Conservation (phyloP, 2,797 vertebrate genomes). For the Tympanoctomys barrerae region DNA sequence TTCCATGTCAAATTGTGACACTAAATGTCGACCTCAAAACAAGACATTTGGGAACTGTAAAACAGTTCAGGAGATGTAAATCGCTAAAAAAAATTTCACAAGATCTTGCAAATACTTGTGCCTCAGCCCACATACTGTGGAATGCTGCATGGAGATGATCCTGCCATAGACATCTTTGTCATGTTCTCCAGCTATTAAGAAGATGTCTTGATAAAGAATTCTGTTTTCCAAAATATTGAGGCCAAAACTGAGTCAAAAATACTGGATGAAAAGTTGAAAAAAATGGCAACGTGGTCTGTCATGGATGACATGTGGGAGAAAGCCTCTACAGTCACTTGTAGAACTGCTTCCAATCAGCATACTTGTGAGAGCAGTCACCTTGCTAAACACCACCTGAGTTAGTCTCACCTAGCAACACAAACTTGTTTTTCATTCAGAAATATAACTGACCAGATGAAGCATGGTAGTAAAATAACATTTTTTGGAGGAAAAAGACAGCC, state of each 20-base stretch:
- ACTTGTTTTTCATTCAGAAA: background rate
- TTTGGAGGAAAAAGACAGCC: background rate
- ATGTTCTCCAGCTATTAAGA: background rate
- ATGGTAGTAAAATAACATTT: background rate
- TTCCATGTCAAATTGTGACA: constrained; percentile 14
- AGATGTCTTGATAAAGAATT: background rate
- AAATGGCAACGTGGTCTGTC: background rate
- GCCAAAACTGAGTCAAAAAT: background rate
- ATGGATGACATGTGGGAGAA: background rate
- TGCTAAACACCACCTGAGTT: background rate
- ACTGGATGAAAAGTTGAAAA: background rate
- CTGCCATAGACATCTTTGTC: background rate
- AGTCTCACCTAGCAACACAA: background rate
- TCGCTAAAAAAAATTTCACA: background rate
- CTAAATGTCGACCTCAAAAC: background rate
- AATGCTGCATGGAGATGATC: background rate
- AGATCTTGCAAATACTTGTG: background rate
- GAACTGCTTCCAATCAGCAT: background rate
- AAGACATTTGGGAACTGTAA: background rate
- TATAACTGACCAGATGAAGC: background rate
- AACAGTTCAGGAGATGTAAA: background rate
- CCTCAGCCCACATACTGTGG: background rate
- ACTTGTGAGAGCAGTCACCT: background rate
- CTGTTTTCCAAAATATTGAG: background rate
- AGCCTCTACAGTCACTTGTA: background rate